Evolutionary conservation across 2,797 vertebrate genomes (phyloP), one percentile per base, ranked within the genome.

Genomic region (Falco rusticolus): DNA sequence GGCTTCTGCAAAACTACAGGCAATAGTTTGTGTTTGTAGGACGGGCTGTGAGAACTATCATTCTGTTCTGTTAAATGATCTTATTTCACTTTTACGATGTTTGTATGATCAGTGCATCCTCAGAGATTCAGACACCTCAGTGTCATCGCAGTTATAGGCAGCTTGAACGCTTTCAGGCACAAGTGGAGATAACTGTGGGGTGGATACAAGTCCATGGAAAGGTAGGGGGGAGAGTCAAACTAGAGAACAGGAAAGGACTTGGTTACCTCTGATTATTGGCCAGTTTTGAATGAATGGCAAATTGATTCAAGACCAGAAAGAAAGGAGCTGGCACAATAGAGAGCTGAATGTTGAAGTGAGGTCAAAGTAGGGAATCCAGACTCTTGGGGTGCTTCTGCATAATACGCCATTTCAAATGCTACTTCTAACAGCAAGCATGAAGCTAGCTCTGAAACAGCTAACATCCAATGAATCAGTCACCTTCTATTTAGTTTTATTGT

Each of bases 401-500:
- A 79, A 65, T 72, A 50, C 16, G 13, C 33, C 14, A 61, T 81
- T 93, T 88, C 72, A 72, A 93, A 47, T 28, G 56, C 13, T 92
- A 15, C 78, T 80, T 68, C 59, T 74, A 80, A 92, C 10, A 71
- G 25, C 60, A 41, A 92, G 59, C 74, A 54, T 47, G 86, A 90
- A 24, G 5, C 74, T 41, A 69, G 14, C 48, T 50, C 89, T 80
- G 75, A 91, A 93, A 78, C 50, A 83, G 53, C 75, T 87, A 75
- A 61, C 9, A 22, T 84, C 89, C 84, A 94, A 56, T 83, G 71
- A 83, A 92, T 93, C 82, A 76, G 53, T 83, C 72, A 93, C 72
- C n/a, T 91, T 89, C 78, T 86, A 89, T 80, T 91, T 86, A 77
- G 84, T 92, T 93, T 92, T 92, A 65, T 85, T 91, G 76, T 95